Evolutionary conservation across 2,113 vertebrate species (phyloP).

Genomic region (Mus spicilegus): DNA sequence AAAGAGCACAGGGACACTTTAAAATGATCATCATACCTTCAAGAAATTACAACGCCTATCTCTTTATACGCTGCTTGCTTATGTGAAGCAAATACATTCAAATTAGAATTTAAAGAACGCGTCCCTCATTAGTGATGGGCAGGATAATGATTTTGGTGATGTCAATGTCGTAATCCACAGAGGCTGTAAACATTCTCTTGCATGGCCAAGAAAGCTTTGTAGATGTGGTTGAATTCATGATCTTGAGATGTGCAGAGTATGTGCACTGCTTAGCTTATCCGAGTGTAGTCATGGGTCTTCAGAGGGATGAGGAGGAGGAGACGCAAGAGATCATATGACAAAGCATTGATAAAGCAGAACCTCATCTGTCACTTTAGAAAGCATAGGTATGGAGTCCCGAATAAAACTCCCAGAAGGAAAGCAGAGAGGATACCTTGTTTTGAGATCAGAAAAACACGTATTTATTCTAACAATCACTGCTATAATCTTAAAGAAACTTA

Average conservation of each 20-base stretch:
- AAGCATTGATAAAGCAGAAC: not conserved
- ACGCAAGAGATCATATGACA: not conserved
- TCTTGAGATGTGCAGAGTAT: not conserved
- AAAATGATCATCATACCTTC: not conserved
- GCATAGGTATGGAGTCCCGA: not conserved
- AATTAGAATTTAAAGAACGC: conserved; percentile 38
- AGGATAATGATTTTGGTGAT: not conserved
- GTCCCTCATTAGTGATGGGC: not conserved
- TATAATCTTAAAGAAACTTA: too few species aligned
- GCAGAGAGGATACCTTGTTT: not conserved
- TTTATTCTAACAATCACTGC: not conserved
- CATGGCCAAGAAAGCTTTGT: not conserved
- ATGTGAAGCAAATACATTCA: not conserved
- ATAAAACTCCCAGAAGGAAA: not conserved
- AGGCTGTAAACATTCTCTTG: not conserved
- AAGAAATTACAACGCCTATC: not conserved
- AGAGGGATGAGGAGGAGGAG: not conserved
- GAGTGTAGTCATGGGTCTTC: not conserved
- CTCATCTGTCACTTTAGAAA: not conserved
- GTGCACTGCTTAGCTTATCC: not conserved
- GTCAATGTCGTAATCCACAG: not conserved
- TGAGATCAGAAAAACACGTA: not conserved
- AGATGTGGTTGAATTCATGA: not conserved
- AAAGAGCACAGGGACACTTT: conserved; percentile 33
- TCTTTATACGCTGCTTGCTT: not conserved